Percentiles rank a stretch among this genome's conserved stretches.
Conservation (phyloP, 2,113 vertebrate genomes). For the Neogobius melanostomus region DNA sequence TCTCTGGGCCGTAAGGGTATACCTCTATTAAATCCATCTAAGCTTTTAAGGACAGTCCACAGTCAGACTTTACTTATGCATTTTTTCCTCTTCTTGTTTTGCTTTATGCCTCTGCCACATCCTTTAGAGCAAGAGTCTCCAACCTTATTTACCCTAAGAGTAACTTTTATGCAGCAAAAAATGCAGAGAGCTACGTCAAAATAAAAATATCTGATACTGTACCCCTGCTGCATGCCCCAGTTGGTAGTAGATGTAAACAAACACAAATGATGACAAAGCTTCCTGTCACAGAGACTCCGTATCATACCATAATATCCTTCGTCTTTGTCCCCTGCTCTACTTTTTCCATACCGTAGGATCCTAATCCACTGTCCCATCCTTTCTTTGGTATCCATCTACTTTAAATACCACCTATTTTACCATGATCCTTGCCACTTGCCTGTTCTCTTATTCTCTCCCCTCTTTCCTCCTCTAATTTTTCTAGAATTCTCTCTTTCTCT, state of each 20-base stretch:
- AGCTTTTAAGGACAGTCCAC: not conserved
- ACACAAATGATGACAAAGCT: conserved; percentile 9
- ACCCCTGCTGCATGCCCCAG: conserved; percentile 7
- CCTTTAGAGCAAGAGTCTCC: no score
- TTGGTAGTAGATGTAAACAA: conserved; percentile 2
- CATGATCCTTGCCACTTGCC: conserved; percentile 10
- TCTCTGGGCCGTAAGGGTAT: conserved; percentile 4
- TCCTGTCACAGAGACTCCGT: not conserved
- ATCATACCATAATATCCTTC: not conserved
- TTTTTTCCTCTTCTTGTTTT: no score
- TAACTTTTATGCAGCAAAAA: no score
- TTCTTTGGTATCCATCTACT: not conserved
- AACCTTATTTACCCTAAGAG: no score
- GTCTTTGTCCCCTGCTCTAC: not conserved
- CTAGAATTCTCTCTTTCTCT: not conserved
- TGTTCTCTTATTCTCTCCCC: conserved; percentile 5
- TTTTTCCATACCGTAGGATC: not conserved
- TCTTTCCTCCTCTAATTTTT: not conserved
- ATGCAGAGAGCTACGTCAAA: not conserved
- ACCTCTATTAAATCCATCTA: not conserved
- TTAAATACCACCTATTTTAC: not conserved
- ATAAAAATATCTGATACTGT: not conserved
- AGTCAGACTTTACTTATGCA: not conserved
- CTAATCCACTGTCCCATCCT: not conserved
- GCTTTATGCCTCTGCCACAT: no score